Base-by-base conservation (phyloP, 2,113 vertebrate genomes). In the Hippocampus barbouri region DNA sequence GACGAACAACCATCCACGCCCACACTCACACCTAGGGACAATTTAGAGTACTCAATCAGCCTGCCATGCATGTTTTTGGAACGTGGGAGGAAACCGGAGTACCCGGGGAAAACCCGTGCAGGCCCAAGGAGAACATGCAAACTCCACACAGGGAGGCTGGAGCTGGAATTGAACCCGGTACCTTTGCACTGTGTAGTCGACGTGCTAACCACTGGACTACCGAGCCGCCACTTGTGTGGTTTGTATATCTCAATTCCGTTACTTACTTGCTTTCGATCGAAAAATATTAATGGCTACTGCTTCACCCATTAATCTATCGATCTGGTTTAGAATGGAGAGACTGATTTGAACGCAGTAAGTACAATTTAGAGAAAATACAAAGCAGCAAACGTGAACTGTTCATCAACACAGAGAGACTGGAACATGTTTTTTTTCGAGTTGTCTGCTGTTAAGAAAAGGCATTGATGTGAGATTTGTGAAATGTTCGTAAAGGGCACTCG, bases 331-430 rank as follows among this genome's bases (percentile, higher is more conserved):
- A 59, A 14, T 27, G 57, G 23, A 59, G 25, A 27, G 25, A 59
- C 25, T 59, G 59, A 34, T 27, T 61, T 34, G 16, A 61, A 34
- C 16, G 45, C 47, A 56, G 20, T 72, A 65, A 86, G 79, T 80
- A 4, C 30, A 71, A 79, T 80, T 77, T 45, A 68, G 75, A 68
- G n/a, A n/a, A 23, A 25, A 25, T 10, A 51, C 67, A 25, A 51
- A 66, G 38, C 72, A 61, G 62, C 62, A 71, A 73, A 69, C 43
- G 20, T 1, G 63, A 81, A 41, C 51, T 70, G 15, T 49, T 20
- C 72, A 66, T 6, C 72, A 15, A 78, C 77, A 81, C 80, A 83
- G 78, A 73, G 51, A 21, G 60, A 45, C 47, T 57, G 30, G 30
- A 30, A 30, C 23, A 23, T n/a, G 1, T 59, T 25, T 23, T 9